Percentiles rank a stretch among this genome's conserved stretches.
Evolutionary conservation across 2,797 vertebrate species (phyloP).

Genomic region (Morelia viridis): DNA sequence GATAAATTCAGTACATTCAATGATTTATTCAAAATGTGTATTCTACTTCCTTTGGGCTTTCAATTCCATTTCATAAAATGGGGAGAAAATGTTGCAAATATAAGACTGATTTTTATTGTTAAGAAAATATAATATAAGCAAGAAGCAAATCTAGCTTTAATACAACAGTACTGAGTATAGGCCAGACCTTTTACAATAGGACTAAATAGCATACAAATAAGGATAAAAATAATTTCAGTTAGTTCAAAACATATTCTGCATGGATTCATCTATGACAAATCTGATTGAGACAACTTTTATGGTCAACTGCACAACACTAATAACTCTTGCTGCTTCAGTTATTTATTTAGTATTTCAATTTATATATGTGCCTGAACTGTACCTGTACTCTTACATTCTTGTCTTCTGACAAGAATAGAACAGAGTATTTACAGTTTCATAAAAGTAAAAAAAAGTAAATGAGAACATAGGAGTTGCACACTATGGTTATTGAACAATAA

Average conservation of each 20-base stretch:
- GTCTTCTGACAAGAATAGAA: conserved; percentile 16
- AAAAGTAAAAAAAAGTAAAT: conserved; percentile 25
- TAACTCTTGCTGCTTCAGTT: conserved; percentile 12
- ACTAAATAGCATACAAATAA: not conserved
- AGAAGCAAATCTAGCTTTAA: not conserved
- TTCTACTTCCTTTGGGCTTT: not conserved
- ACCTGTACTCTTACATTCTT: conserved; percentile 26
- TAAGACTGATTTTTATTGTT: not conserved
- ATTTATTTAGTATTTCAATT: not conserved
- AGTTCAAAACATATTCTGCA: conserved; percentile 16
- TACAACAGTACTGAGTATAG: not conserved
- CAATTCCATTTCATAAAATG: conserved; percentile 4
- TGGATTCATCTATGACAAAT: conserved; percentile 24
- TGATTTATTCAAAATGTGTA: not conserved
- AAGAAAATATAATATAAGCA: not conserved
- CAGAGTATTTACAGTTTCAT: conserved; percentile 26
- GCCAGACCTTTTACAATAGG: not conserved
- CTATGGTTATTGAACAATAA: conserved; percentile 7
- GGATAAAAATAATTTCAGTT: conserved; percentile 21
- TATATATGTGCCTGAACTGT: conserved; percentile 23
- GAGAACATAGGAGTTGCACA: not conserved
- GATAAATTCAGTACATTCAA: not conserved
- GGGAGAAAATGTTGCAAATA: not conserved
- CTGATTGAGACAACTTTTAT: not conserved
- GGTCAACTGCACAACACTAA: conserved; percentile 22